Evolutionary conservation across 2,888 invertebrate species (phyloP).

Genomic region (Marasmarcha lunaedactyla): DNA sequence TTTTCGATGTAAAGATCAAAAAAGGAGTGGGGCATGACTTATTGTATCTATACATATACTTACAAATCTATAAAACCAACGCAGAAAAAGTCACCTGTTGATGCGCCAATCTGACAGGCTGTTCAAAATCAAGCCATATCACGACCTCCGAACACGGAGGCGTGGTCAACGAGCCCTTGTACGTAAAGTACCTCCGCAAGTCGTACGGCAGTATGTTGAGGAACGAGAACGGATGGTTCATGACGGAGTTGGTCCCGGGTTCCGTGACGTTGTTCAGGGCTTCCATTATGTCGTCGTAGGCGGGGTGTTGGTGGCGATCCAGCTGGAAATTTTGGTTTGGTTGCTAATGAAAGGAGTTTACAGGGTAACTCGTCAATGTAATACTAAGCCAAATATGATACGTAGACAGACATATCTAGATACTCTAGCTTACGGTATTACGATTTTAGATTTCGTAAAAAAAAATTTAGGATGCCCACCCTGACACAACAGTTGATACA

Average conservation of each 20-base stretch:
- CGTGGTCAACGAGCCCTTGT: conserved; percentile 87
- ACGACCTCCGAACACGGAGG: conserved; percentile 89
- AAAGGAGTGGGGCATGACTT: no score
- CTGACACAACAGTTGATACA: no score
- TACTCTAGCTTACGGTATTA: no score
- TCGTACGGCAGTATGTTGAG: conserved; percentile 65
- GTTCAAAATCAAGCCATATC: conserved; percentile 86
- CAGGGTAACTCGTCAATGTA: no score
- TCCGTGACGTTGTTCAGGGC: conserved; percentile 66
- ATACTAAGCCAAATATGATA: no score
- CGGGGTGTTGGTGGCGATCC: conserved; percentile 61
- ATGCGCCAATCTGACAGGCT: conserved; percentile 76
- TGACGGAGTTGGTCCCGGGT: conserved; percentile 56
- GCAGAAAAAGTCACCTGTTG: conserved; percentile 72
- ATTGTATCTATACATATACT: no score
- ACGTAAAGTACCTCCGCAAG: conserved; percentile 80
- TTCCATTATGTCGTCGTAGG: conserved; percentile 71
- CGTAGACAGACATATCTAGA: no score
- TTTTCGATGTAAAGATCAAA: no score
- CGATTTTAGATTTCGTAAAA: no score
- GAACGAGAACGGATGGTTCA: conserved; percentile 63
- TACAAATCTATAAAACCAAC: no score
- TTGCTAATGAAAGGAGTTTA: no score
- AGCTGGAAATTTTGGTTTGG: conserved; percentile 42
- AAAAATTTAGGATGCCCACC: no score